These are phyloP conservation scores for Saguinus midas DNA, from an alignment of 2,113 vertebrate genomes.

Conservation along the genomic window DNA sequence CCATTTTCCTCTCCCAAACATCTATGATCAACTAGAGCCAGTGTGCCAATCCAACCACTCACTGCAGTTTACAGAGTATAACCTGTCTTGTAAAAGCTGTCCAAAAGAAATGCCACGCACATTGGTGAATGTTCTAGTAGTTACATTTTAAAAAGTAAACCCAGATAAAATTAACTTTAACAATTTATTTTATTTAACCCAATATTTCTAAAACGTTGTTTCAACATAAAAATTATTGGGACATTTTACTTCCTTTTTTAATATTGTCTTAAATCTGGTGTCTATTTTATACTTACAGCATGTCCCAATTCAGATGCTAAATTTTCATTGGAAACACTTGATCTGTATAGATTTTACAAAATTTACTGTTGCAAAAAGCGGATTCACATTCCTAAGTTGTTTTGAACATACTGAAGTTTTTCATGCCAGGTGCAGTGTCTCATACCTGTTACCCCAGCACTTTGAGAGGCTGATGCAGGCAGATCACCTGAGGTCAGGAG, in stretches of 20 bases:
- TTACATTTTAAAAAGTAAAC: background rate
- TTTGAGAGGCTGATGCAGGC: too few relatives aligned
- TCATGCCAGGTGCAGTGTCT: too few relatives aligned
- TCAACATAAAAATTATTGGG: background rate
- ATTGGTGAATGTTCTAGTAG: background rate
- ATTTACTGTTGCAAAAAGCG: background rate
- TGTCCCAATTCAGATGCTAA: background rate
- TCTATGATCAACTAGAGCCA: background rate
- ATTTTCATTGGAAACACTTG: constrained; percentile 6
- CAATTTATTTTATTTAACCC: background rate
- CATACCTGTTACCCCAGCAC: too few relatives aligned
- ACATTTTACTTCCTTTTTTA: background rate
- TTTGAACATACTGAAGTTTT: background rate
- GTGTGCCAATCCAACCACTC: background rate
- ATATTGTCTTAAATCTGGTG: background rate
- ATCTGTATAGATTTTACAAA: background rate
- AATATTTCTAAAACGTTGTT: background rate
- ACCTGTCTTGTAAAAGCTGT: background rate
- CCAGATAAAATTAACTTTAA: background rate
- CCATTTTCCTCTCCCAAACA: constrained; percentile 14
- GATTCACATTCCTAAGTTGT: background rate
- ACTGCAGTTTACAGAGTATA: background rate
- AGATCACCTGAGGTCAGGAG: too few relatives aligned
- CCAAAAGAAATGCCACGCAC: background rate
- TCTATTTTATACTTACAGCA: background rate